Evolutionary conservation across 2,113 vertebrate genomes (phyloP).

Genomic region (Turdus rufiventris): DNA sequence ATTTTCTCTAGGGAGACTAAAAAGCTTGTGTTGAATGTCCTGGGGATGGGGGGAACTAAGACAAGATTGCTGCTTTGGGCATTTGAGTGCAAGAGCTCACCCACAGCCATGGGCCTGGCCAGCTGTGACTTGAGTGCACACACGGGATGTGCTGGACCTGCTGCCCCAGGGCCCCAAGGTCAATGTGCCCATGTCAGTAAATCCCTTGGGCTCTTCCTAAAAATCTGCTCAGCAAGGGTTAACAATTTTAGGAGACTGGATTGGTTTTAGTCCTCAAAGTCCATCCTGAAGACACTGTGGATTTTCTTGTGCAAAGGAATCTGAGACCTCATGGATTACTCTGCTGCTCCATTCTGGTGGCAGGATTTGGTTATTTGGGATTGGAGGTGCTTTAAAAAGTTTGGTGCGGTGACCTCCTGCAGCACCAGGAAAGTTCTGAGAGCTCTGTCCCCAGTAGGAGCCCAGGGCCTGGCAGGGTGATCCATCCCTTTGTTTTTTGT

Average conservation of each 20-base stretch:
- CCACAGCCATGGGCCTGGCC: background rate
- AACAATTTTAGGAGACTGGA: background rate
- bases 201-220: background rate
- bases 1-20: background rate
- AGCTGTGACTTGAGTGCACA: background rate
- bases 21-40: background rate
- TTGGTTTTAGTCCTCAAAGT: background rate
- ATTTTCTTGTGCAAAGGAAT: background rate
- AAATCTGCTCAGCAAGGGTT: background rate
- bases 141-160: background rate
- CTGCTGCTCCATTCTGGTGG: background rate
- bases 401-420: background rate
- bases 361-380: background rate
- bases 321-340: background rate
- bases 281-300: background rate
- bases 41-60: background rate
- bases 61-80: background rate
- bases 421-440: background rate
- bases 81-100: background rate
- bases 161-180: background rate
- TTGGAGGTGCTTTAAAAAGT: background rate
- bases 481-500: background rate
- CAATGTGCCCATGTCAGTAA: accelerated
- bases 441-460: background rate
- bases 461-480: background rate